Base-by-base conservation (phyloP, 2,888 invertebrate genomes). In the Morpho achilles region DNA sequence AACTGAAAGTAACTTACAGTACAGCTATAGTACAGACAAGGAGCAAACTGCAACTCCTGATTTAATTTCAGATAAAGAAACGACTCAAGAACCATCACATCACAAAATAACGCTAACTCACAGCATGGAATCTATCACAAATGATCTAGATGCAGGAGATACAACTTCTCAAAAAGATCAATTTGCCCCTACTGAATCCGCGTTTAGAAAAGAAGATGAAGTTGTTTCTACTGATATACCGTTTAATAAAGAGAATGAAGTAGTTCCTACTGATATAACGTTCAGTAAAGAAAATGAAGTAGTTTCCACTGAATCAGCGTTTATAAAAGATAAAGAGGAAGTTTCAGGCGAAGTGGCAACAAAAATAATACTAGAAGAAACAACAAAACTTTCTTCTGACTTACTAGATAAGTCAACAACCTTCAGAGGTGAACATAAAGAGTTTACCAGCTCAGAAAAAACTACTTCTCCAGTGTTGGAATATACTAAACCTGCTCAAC, bases 31-130 rank as follows among this genome's bases (percentile, higher is more conserved):
- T 42, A 76, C 76, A 51, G 80, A 84, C 59, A 82, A 74, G 62
- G 78, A 76, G 61, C 66, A 80, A 51, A 82, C 82, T 60, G 81
- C 81, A 49, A 80, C 82, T 49, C 79, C 81, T 16, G 77, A 73
- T 66, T 74, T 69, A 52, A 61, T 61, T 8, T 54, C 68, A 46
- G 74, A 80, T 53, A 74, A 77, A 56, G 72, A 69, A 56, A 64
- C 56, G 52, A 66, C 71, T 40, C 69, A 68, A 16, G 56, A 56
- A 63, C 54, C 53, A 39, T 43, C 54, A 49, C 53, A 65, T 32
- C 62, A 67, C 50, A 57, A 60, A 57, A 60, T 58, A 42, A 46
- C 39, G 23, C 5, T 32, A 32, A 3, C 32, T 32, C 32, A 63
- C 7, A 50, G 55, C 39, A 59, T 43, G 23, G 63, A 64, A 8